Evolutionary conservation across 1,140 invertebrate genomes (phyloP), one percentile per base, ranked within the genome.

Genomic region (Eumaeus atala): DNA sequence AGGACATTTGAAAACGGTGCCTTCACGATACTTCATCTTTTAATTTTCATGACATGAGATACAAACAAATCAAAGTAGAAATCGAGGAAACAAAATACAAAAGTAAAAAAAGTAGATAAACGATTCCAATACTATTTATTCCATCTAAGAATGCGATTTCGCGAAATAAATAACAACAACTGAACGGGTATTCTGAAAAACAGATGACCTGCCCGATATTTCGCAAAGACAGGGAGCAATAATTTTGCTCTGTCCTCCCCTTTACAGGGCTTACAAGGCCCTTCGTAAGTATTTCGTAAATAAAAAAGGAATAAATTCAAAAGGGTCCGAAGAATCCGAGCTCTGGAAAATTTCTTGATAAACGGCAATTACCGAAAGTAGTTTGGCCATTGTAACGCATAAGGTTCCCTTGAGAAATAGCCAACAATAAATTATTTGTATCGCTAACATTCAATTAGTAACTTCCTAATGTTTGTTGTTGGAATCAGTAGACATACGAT

Each of bases 221-320:
- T 53, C 51, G 51, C 51, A 42, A 42, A 44, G 51, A 53, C 51
- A 53, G 51, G 38, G 11, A 53, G 51, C 51, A 42, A 53, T 53
- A 53, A 53, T 53, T 53, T 40, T 44, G 21, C 51, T 16, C 51
- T 53, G 51, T 53, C 51, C 51, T 53, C 51, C 51, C 51, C 38
- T 53, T 52, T 44, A 44, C 51, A 38, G 21, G 37, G 38, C 38
- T 44, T 33, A 33, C 17, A 52, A 38, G 51, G 51, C 51, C 51
- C 42, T 42, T 53, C 42, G 51, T 44, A 44, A 44, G 51, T 53
- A 53, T 53, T 53, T 53, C 38, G 51, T 53, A 53, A 53, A 53
- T 53, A 53, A 53, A 53, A 53, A 53, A 44, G 51, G 28, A 53
- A 53, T 53, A 53, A 53, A 53, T 53, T 53, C 51, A 53, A 53